A percentile compares a stretch with the other conserved stretches of the same genome.
Evolutionary conservation across 2,797 vertebrate species (phyloP).

Genomic region (Erethizon dorsatum): DNA sequence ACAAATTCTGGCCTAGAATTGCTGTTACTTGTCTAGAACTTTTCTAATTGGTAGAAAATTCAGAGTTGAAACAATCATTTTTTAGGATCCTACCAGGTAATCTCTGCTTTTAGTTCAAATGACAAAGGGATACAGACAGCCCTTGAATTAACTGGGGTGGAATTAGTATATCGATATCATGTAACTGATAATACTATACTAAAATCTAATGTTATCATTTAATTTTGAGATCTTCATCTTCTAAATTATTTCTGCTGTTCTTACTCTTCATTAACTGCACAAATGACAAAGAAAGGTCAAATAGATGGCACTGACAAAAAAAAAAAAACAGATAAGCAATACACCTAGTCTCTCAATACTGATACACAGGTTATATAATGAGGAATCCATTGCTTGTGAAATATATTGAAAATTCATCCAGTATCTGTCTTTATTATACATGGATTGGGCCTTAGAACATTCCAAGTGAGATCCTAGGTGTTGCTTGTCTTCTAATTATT

Average conservation of each 20-base stretch:
- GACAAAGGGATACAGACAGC: neutral
- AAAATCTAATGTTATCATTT: constrained; percentile 65
- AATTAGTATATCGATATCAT: constrained; percentile 27
- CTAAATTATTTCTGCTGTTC: constrained; percentile 59
- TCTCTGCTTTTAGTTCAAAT: constrained; percentile 43
- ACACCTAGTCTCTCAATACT: neutral
- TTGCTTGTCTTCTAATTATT: constrained; percentile 51
- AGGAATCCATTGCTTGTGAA: neutral
- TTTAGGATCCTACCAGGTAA: neutral
- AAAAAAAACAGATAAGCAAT: neutral
- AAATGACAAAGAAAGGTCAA: neutral
- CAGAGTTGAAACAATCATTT: neutral
- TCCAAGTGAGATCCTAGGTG: neutral
- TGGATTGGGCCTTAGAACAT: constrained; percentile 5
- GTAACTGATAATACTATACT: neutral
- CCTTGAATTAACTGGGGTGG: neutral
- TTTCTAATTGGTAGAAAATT: constrained; percentile 50
- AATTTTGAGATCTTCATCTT: neutral
- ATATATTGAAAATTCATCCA: constrained; percentile 37
- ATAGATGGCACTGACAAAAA: neutral
- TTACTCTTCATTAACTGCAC: constrained; percentile 51
- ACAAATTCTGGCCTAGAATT: constrained; percentile 6
- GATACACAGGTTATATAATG: neutral
- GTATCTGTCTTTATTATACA: neutral
- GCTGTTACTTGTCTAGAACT: constrained; percentile 36